Conservation (phyloP, 2,797 vertebrate genomes). For the Pseudopleuronectes americanus region DNA sequence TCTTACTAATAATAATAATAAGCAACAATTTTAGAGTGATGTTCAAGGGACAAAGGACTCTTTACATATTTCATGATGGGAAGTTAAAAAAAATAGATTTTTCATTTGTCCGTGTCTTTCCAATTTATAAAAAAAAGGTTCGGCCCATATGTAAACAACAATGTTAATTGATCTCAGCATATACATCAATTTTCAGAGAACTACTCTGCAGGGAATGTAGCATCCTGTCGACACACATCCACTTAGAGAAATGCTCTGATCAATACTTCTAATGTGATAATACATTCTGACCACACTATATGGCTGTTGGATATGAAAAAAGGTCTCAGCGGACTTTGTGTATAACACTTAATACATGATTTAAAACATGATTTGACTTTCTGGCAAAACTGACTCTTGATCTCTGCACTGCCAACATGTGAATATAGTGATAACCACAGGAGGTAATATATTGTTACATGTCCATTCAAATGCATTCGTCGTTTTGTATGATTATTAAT, state of each 20-base stretch:
- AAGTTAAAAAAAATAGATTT: too few species aligned
- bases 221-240: slow-evolving; percentile 38
- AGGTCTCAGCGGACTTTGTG: background rate
- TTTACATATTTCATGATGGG: too few species aligned
- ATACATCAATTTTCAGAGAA: slow-evolving; percentile 9
- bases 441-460: too few species aligned
- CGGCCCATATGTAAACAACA: background rate
- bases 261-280: slow-evolving; percentile 17
- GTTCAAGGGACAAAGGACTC: too few species aligned
- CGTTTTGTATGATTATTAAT: too few species aligned
- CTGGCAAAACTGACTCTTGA: background rate
- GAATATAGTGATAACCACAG: too few species aligned
- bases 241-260: slow-evolving; percentile 14
- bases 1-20: too few species aligned
- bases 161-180: background rate
- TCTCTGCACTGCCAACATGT: background rate
- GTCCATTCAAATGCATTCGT: too few species aligned
- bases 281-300: background rate
- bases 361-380: background rate
- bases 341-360: background rate
- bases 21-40: too few species aligned
- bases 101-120: background rate
- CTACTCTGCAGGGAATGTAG: slow-evolving; percentile 9
- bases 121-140: background rate
- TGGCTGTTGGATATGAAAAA: background rate